phyloP scores from a whole-genome alignment of 1,140 invertebrate species.

The Danaus plexippus region DNA sequence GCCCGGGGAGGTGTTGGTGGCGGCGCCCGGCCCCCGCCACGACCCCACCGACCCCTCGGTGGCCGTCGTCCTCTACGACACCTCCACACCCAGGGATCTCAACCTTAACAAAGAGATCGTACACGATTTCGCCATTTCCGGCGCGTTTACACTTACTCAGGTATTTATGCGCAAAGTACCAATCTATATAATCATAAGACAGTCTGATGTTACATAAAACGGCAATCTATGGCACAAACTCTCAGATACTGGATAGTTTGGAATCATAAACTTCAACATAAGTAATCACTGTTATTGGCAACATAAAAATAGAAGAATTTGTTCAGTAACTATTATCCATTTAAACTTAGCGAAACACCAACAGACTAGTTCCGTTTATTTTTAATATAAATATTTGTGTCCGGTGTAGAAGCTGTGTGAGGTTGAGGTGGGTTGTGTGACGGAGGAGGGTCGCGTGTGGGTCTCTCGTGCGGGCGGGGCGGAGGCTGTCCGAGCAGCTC shows the following conservation, averaged over 20 bases:
- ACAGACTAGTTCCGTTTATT: no score
- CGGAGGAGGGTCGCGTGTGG: conserved; percentile 63
- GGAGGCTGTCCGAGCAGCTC: conserved; percentile 41
- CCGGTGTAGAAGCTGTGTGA: conserved; percentile 41
- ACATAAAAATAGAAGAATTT: no score
- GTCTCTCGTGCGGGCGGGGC: conserved; percentile 55
- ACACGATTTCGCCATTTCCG: conserved; percentile 58
- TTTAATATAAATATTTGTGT: no score
- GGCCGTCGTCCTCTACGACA: conserved; percentile 58
- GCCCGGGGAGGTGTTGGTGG: conserved; percentile 54
- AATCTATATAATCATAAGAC: no score
- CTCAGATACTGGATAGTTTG: no score
- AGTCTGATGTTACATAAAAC: no score
- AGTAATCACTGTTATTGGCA: no score
- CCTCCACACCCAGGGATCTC: conserved; percentile 54
- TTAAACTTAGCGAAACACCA: no score
- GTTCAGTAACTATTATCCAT: no score
- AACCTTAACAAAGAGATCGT: conserved; percentile 65
- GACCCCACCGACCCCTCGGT: conserved; percentile 55
- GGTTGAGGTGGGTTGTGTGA: conserved; percentile 62
- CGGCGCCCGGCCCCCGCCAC: conserved; percentile 47
- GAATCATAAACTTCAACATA: no score
- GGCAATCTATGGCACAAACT: no score
- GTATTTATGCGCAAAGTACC: conserved; percentile 12
- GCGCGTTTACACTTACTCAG: conserved; percentile 52